A percentile compares a stretch with the other conserved stretches of the same genome.
These are phyloP conservation scores for Trissonchulus sp. DNA, from an alignment of 2,888 invertebrate species.

Conservation along the genomic window DNA sequence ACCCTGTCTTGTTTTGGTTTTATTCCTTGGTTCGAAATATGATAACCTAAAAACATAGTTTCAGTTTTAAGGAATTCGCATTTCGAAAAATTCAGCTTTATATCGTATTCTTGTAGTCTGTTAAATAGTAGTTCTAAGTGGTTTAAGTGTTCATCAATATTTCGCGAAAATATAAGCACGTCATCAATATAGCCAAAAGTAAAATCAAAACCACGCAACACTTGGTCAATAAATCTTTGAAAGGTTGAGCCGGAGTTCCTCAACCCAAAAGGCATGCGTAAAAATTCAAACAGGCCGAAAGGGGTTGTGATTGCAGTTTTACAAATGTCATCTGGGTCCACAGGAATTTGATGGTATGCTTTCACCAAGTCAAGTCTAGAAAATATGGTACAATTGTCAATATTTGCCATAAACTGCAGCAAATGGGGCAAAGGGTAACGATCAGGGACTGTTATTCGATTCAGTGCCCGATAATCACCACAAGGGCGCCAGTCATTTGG, in stretches of 20 bases:
- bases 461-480: conserved; percentile 16
- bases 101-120: background rate
- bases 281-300: conserved; percentile 3
- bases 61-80: too few relatives aligned
- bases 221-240: conserved; percentile 4
- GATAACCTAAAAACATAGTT: background rate
- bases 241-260: background rate
- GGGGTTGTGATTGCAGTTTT: conserved; percentile 16
- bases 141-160: background rate
- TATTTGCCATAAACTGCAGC: background rate
- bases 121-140: background rate
- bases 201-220: background rate
- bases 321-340: background rate
- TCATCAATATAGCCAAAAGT: conserved; percentile 3
- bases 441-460: background rate
- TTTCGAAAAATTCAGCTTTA: background rate
- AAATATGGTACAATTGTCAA: background rate
- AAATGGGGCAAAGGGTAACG: conserved; percentile 14
- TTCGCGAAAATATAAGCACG: background rate
- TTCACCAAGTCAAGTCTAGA: conserved; percentile 13
- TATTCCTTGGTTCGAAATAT: background rate
- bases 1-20: background rate
- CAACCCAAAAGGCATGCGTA: conserved; percentile 13
- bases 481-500: conserved; percentile 17
- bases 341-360: conserved; percentile 8